Percentiles rank a stretch among this genome's conserved stretches.
phyloP scores from a whole-genome alignment of 2,888 invertebrate genomes.

The Lampropteryx suffumata region DNA sequence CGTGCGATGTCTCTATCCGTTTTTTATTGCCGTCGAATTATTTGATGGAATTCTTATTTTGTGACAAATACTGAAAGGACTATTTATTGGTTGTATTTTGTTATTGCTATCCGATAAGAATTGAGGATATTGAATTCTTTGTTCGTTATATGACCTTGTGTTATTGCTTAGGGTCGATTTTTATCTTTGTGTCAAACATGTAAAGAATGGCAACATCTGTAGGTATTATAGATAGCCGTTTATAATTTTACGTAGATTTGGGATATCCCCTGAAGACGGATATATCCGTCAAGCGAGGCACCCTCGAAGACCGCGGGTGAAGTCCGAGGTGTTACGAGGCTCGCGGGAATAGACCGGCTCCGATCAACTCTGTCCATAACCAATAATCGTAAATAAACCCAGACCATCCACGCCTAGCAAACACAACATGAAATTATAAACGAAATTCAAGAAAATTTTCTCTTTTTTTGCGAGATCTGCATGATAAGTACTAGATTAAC shows the following conservation, averaged over 20 bases:
- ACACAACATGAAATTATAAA: constrained; percentile 35
- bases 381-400: constrained; percentile 81
- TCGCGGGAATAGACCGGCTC: constrained; percentile 64
- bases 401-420: constrained; percentile 45
- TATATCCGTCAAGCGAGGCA: constrained; percentile 74
- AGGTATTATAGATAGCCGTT: constrained; percentile 46
- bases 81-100: constrained; percentile 63
- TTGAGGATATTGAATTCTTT: constrained; percentile 52
- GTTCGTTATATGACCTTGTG: constrained; percentile 42
- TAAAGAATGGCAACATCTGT: constrained; percentile 3
- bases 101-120: constrained; percentile 55
- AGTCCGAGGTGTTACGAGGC: constrained; percentile 79
- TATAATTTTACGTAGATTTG: constrained; percentile 68
- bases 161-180: constrained; percentile 31
- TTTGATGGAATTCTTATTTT: constrained; percentile 76
- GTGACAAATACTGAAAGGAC: constrained; percentile 64
- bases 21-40: constrained; percentile 76
- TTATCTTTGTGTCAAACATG: constrained; percentile 8
- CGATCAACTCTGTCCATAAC: constrained; percentile 79
- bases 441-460: neutral
- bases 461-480: too few relatives aligned
- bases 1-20: constrained; percentile 82
- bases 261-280: constrained; percentile 71
- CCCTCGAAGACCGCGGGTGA: constrained; percentile 58
- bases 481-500: too few relatives aligned